Conservation (phyloP, 2,797 vertebrate species). For the Dendrocincla fuliginosa region DNA sequence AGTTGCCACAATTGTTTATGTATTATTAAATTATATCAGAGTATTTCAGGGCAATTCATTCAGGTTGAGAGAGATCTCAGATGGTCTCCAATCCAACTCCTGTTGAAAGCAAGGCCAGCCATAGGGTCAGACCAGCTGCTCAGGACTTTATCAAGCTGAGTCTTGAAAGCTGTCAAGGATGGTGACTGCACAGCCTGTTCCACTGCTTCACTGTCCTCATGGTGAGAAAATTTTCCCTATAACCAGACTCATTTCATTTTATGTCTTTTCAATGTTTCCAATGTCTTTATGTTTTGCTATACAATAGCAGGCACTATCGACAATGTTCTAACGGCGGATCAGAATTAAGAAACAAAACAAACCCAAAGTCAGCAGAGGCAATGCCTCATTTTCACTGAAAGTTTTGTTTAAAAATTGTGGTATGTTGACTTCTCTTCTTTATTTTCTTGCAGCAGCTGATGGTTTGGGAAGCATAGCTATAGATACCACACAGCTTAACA, state of each 20-base stretch:
- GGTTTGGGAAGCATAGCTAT: constrained; percentile 85
- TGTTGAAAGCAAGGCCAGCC: neutral
- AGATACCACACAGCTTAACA: constrained; percentile 86
- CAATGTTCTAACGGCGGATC: neutral
- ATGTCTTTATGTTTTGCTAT: neutral
- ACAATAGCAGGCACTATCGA: neutral
- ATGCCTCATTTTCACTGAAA: neutral
- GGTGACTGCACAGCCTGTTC: neutral
- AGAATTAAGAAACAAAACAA: neutral
- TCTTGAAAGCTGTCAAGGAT: neutral
- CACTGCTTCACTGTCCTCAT: neutral
- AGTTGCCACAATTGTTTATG: neutral
- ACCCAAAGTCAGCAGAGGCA: neutral
- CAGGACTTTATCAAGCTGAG: neutral
- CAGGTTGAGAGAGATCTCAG: neutral
- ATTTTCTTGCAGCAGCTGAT: constrained; percentile 81
- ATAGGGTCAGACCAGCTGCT: neutral
- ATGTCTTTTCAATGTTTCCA: neutral
- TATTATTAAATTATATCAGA: neutral
- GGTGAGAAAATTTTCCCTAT: neutral
- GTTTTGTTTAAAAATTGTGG: neutral
- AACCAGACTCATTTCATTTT: neutral
- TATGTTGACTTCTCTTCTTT: neutral
- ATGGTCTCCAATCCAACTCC: neutral
- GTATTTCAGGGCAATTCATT: neutral